Percentiles rank a stretch among this genome's conserved stretches.
phyloP scores from a whole-genome alignment of 2,797 vertebrate species.

The Coregonus sp. region DNA sequence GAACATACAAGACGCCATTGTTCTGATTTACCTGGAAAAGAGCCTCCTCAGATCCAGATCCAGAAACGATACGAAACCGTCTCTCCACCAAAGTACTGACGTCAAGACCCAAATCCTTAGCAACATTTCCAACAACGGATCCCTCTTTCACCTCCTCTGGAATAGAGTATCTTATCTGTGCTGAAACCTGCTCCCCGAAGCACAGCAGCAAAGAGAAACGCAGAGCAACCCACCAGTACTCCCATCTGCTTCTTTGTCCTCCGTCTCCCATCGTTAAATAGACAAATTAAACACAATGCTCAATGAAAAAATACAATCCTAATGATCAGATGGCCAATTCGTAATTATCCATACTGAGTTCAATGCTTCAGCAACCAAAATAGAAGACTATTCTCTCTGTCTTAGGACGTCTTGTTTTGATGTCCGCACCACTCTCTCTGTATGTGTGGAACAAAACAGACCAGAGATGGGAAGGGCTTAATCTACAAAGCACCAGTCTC shows the following conservation, averaged over 20 bases:
- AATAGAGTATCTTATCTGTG: slow-evolving; percentile 78
- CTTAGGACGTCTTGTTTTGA: not conserved
- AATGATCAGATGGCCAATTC: slow-evolving; percentile 34
- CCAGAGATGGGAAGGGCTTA: slow-evolving; percentile 43
- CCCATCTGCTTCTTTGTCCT: slow-evolving; percentile 53
- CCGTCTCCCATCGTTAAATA: slow-evolving; percentile 43
- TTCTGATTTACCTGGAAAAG: slow-evolving; percentile 71
- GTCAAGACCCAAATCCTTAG: slow-evolving; percentile 77
- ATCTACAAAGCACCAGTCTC: not conserved
- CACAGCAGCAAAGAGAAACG: slow-evolving; percentile 39
- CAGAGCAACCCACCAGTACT: slow-evolving; percentile 37
- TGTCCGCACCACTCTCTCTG: not conserved
- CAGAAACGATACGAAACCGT: slow-evolving; percentile 71
- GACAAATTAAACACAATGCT: not conserved
- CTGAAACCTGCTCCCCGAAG: slow-evolving; percentile 43
- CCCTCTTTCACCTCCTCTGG: slow-evolving; percentile 74
- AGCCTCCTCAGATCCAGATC: slow-evolving; percentile 65
- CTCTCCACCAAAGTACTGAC: slow-evolving; percentile 55
- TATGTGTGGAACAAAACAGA: slow-evolving; percentile 22
- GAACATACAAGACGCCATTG: slow-evolving; percentile 73
- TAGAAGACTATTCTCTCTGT: not conserved
- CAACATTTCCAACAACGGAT: slow-evolving; percentile 75
- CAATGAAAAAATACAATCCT: not conserved
- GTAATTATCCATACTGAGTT: not conserved
- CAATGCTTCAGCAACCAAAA: not conserved